Evolutionary conservation across 2,888 invertebrate genomes (phyloP).

Genomic region (Seladonia tumulorum): DNA sequence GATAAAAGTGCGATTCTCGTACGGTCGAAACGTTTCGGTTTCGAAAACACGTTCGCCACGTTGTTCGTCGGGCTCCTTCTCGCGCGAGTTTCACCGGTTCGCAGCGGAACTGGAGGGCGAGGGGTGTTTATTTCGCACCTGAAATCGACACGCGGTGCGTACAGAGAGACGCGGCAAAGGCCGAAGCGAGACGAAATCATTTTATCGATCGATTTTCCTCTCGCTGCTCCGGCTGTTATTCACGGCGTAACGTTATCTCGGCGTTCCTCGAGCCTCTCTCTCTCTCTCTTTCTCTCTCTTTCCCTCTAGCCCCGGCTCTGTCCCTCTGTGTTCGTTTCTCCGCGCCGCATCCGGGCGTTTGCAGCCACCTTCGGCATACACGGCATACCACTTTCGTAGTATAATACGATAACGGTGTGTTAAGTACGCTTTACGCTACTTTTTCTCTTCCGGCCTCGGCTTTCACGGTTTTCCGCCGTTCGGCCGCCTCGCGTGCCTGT

Average conservation of each 20-base stretch:
- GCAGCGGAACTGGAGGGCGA: not conserved
- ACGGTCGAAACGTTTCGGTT: slow-evolving; percentile 6
- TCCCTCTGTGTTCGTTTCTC: not conserved
- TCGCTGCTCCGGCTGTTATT: slow-evolving; percentile 41
- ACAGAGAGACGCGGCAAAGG: too few species aligned
- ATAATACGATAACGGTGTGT: slow-evolving; percentile 59
- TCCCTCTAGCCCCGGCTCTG: not conserved
- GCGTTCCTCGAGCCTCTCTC: slow-evolving; percentile 1
- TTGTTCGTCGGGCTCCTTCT: not conserved
- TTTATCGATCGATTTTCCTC: slow-evolving; percentile 46
- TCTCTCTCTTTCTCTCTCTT: not conserved
- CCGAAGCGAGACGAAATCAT: slow-evolving; percentile 30
- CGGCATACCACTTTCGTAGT: slow-evolving; percentile 54
- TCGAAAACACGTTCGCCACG: not conserved
- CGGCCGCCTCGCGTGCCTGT: slow-evolving; percentile 6
- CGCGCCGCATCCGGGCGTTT: slow-evolving; percentile 28
- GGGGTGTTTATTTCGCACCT: slow-evolving; percentile 6
- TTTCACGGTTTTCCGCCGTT: slow-evolving; percentile 11
- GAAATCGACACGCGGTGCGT: not conserved
- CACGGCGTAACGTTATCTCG: slow-evolving; percentile 55
- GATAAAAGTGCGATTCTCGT: slow-evolving; percentile 3
- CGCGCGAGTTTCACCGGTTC: too few species aligned
- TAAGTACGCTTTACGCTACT: slow-evolving; percentile 39
- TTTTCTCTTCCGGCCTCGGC: not conserved
- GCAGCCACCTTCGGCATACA: slow-evolving; percentile 40